phyloP scores from a whole-genome alignment of 2,888 invertebrate species.

The Agrochola macilenta region DNA sequence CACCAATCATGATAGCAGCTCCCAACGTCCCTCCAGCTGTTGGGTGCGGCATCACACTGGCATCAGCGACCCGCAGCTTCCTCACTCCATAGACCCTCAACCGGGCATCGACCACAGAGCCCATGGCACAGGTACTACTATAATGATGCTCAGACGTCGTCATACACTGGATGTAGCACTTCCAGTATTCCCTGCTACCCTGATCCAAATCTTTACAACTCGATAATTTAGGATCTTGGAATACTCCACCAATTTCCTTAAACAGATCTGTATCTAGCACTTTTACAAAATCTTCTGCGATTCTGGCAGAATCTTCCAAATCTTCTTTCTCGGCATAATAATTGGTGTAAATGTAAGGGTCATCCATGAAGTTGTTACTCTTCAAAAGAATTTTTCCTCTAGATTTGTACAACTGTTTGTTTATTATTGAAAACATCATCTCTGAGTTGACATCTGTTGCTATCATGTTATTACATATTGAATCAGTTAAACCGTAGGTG shows the following conservation, averaged over 20 bases:
- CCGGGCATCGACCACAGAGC: conserved; percentile 55
- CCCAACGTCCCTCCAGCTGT: conserved; percentile 90
- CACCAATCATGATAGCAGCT: conserved; percentile 78
- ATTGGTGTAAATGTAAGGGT: conserved; percentile 70
- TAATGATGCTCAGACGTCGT: conserved; percentile 42
- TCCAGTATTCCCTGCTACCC: conserved; percentile 49
- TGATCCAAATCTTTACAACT: conserved; percentile 19
- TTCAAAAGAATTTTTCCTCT: conserved; percentile 74
- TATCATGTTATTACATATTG: conserved; percentile 68
- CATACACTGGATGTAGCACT: conserved; percentile 53
- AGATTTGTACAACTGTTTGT: conserved; percentile 72
- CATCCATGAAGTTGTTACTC: conserved; percentile 71
- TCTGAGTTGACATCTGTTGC: conserved; percentile 65
- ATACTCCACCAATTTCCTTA: conserved; percentile 42
- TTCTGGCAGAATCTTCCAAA: conserved; percentile 47
- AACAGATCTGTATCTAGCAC: conserved; percentile 48
- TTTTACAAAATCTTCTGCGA: conserved; percentile 50
- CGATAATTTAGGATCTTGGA: conserved; percentile 42
- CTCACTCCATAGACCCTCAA: conserved; percentile 53
- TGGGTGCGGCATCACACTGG: conserved; percentile 83
- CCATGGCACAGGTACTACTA: conserved; percentile 59
- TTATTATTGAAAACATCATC: conserved; percentile 69
- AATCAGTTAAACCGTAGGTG: conserved; percentile 57
- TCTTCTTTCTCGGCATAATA: conserved; percentile 69
- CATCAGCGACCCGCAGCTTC: conserved; percentile 68